Base-by-base conservation (phyloP, 2,888 invertebrate genomes). In the Diarsia dahlii region DNA sequence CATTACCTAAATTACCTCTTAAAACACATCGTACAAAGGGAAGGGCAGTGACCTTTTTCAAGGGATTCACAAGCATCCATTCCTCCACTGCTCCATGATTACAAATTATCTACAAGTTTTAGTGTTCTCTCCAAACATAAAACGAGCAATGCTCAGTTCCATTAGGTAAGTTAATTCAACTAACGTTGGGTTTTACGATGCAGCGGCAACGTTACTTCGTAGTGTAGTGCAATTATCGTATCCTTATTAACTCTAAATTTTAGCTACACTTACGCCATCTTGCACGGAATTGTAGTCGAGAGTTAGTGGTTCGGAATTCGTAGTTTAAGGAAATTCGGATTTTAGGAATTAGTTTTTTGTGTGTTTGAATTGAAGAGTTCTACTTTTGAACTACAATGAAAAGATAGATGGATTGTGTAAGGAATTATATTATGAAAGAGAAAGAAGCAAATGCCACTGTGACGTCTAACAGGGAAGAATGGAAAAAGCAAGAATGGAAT, bases 81-180 rank as follows among this genome's bases (percentile, higher is more conserved):
- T 71, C 58, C 56, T 68, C 69, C 28, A 15, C 48, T 81, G 2
- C 48, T 84, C 77, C 23, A 2, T 82, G 77, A 76, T 76, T 81
- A 56, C 66, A 82, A 84, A 84, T 76, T 81, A 84, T 82, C 69
- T 76, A 50, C 71, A 82, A 84, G 48, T 84, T 84, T 84, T 70
- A 84, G 82, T 70, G 71, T 72, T 64, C 66, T 15, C 84, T 75
- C 48, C 73, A n/a, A 73, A 76, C 84, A 74, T 82, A 86, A 86
- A 88, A 85, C 79, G 78, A 81, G 87, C 84, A 85, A 86, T 89
- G 84, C 84, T 86, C 76, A 85, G 82, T 84, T 75, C 82, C 84
- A 88, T 91, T 91, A 89, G 74, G 82, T 87, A 68, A 88, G 89
- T 91, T 90, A 88, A 91, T 90, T 88, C 86, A 85, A 85, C 86